These are phyloP conservation scores for Plutella xylostella DNA, from an alignment of 2,888 invertebrate species.

Conservation along the genomic window DNA sequence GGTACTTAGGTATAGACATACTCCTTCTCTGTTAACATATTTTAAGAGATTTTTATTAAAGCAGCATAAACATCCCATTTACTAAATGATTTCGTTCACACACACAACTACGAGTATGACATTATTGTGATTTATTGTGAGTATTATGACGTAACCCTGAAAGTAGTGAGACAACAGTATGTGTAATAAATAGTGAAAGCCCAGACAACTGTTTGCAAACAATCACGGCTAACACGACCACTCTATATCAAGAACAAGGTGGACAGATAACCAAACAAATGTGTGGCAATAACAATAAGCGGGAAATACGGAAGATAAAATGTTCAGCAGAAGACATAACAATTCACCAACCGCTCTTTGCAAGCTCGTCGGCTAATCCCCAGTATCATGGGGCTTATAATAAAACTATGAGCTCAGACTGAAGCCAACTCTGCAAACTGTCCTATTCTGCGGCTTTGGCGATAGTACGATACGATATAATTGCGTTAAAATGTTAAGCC, in stretches of 20 bases:
- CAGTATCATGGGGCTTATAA: slow-evolving; percentile 13
- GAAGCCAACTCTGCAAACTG: slow-evolving; percentile 3
- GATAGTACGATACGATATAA: too few relatives aligned
- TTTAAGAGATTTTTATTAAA: too few relatives aligned
- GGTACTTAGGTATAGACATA: not conserved
- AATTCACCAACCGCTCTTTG: not conserved
- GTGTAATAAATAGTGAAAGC: not conserved
- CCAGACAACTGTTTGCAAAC: not conserved
- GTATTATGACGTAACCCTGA: not conserved
- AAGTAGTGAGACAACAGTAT: not conserved
- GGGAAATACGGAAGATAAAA: not conserved
- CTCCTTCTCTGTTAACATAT: too few relatives aligned
- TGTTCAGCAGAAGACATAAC: not conserved
- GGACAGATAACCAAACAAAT: too few relatives aligned
- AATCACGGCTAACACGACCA: too few relatives aligned
- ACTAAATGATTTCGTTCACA: too few relatives aligned
- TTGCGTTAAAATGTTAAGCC: too few relatives aligned
- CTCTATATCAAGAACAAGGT: too few relatives aligned
- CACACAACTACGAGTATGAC: too few relatives aligned
- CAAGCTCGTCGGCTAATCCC: slow-evolving; percentile 8
- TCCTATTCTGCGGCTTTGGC: too few relatives aligned
- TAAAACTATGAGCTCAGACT: slow-evolving; percentile 7
- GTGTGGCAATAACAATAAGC: not conserved
- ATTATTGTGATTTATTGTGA: too few relatives aligned
- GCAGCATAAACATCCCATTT: too few relatives aligned